A percentile compares a stretch with the other conserved stretches of the same genome.
These are phyloP conservation scores for Argopecten irradians DNA, from an alignment of 1,140 invertebrate species.

Conservation along the genomic window DNA sequence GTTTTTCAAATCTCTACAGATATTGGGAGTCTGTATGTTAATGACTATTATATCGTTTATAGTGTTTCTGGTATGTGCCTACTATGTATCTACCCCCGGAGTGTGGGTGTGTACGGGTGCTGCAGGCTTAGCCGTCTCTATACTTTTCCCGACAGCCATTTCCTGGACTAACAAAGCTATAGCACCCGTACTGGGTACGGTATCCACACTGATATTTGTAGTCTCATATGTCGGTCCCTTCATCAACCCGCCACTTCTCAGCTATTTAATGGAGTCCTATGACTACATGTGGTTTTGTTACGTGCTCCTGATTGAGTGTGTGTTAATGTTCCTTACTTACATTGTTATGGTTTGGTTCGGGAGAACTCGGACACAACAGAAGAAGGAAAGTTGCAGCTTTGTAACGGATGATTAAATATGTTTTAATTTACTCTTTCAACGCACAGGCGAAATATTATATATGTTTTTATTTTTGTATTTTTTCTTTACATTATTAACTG, in stretches of 20 bases:
- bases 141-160: not conserved
- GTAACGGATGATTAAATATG: no score
- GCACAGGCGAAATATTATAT: no score
- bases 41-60: not conserved
- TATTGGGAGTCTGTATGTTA: not conserved
- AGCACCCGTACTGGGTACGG: not conserved
- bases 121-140: not conserved
- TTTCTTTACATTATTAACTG: no score
- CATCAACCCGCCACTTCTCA: not conserved
- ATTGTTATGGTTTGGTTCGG: not conserved
- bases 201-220: not conserved
- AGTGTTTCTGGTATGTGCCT: not conserved
- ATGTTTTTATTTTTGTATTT: no score
- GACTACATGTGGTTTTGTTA: constrained; percentile 8
- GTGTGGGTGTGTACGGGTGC: not conserved
- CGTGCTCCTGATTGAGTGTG: not conserved
- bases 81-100: not conserved
- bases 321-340: not conserved
- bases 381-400: not conserved
- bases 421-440: no score
- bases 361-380: not conserved
- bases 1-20: not conserved
- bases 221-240: not conserved
- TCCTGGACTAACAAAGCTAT: constrained; percentile 1
- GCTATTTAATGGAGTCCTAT: not conserved